Conservation (phyloP, 2,888 invertebrate species). For the Anorthoa munda region DNA sequence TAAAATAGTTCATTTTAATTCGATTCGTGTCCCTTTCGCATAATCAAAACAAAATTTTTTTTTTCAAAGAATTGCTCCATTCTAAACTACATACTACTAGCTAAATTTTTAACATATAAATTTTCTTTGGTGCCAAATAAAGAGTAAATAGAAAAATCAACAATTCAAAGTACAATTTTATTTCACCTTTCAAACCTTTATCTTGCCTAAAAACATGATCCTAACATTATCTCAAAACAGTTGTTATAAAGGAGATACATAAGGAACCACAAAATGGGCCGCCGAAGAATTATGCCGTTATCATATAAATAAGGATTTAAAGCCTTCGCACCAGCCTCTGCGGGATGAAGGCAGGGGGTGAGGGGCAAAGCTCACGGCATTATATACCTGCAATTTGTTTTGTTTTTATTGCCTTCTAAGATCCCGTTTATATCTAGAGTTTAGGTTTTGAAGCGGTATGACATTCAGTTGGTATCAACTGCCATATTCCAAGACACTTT, state of each 20-base stretch:
- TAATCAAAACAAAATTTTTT: no score
- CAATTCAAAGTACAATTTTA: conserved; percentile 13
- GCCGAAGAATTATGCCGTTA: conserved; percentile 84
- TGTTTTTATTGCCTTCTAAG: conserved; percentile 81
- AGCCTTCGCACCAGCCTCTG: conserved; percentile 72
- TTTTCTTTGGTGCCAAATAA: no score
- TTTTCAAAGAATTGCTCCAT: background rate
- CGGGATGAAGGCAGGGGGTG: background rate
- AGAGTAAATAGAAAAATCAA: background rate
- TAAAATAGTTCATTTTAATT: no score
- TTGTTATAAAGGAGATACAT: conserved; percentile 46
- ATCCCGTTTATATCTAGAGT: conserved; percentile 47
- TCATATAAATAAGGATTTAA: conserved; percentile 90
- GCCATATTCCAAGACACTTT: no score
- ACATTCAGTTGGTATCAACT: conserved; percentile 9
- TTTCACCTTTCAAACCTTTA: conserved; percentile 37
- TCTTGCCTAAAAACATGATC: conserved; percentile 51
- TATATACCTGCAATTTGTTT: conserved; percentile 87
- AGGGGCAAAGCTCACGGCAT: conserved; percentile 77
- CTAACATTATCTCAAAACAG: conserved; percentile 48
- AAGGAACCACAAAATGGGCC: conserved; percentile 62
- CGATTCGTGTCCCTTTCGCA: no score
- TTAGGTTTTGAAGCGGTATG: conserved; percentile 34
- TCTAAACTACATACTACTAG: background rate
- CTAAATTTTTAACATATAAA: background rate